Evolutionary conservation across 2,888 invertebrate genomes (phyloP), one percentile per base, ranked within the genome.

Genomic region (Sisyra terminalis): DNA sequence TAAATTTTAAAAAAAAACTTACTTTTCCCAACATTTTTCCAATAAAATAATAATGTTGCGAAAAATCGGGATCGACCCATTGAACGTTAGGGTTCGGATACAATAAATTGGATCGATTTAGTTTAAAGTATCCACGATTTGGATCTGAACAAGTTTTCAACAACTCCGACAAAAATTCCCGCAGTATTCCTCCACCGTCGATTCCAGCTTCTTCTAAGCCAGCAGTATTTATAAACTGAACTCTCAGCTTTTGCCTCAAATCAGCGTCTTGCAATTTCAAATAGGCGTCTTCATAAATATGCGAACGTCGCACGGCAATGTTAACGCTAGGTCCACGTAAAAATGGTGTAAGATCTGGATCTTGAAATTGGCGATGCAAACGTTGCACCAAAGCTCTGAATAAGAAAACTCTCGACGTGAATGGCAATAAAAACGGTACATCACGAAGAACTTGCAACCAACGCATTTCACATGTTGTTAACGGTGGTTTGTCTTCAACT

Each of bases 231-330:
- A 92, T 78, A 50, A 96, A 69, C 55, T 90, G 89, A 3, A 96
- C 87, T 38, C 92, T 71, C 57, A 96, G 77, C 54, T 83, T 83
- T 46, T 83, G 66, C 48, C 87, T 78, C 52, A 96, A 59, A 57
- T 93, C 88, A 0, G 88, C 83, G 55, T 90, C 93, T 38, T 36
- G 17, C 11, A 43, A 16, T 11, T 43, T 43, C n/a, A 43, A 18
- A 38, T 38, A 96, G 0, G 97, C 90, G 63, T 98, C 98, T 65
- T 97, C 97, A 59, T 98, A 98, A n/a, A 98, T 70, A 65, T 92
- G 90, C 49, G 86, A 83, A 44, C 98, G 70, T 45, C 92, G 66
- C 6, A 90, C 82, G 24, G 78, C 78, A 29, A 90, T 72, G 3
- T 54, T 51, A 37, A 45, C 38, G 43, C 54, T 57, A 45, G 61